phyloP scores from a whole-genome alignment of 2,113 vertebrate genomes.

The Brachypteracias leptosomus region DNA sequence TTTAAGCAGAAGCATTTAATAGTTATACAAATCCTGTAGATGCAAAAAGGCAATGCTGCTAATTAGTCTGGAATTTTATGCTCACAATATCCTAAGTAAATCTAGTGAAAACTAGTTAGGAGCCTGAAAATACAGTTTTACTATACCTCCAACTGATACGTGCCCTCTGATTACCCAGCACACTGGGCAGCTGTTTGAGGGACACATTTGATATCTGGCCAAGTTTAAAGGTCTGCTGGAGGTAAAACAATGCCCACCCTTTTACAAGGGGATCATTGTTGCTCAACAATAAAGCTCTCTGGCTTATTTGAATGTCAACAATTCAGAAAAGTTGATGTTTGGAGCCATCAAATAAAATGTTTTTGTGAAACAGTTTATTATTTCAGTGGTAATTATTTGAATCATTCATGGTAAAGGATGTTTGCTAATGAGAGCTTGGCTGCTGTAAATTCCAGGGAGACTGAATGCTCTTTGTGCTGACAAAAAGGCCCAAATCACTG shows the following conservation, averaged over 20 bases:
- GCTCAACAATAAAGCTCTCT: constrained; percentile 80
- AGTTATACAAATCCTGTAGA: constrained; percentile 69
- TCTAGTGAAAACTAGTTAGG: constrained; percentile 72
- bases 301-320: constrained; percentile 88
- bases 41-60: constrained; percentile 74
- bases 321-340: constrained; percentile 88
- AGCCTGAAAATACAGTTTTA: constrained; percentile 74
- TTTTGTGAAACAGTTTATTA: constrained; percentile 88
- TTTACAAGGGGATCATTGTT: constrained; percentile 82
- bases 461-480: constrained; percentile 90
- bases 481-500: constrained; percentile 88
- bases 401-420: constrained; percentile 89
- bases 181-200: constrained; percentile 74
- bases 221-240: constrained; percentile 83
- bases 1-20: constrained; percentile 75
- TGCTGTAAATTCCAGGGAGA: constrained; percentile 86
- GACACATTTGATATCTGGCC: constrained; percentile 77
- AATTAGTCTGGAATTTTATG: constrained; percentile 77
- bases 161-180: constrained; percentile 79
- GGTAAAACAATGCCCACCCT: constrained; percentile 84
- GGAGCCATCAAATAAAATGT: constrained; percentile 88
- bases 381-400: constrained; percentile 93
- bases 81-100: constrained; percentile 73
- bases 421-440: constrained; percentile 92
- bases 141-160: constrained; percentile 77